These are phyloP conservation scores for Digitonthophagus gazella DNA, from an alignment of 2,888 invertebrate genomes.

Conservation along the genomic window DNA sequence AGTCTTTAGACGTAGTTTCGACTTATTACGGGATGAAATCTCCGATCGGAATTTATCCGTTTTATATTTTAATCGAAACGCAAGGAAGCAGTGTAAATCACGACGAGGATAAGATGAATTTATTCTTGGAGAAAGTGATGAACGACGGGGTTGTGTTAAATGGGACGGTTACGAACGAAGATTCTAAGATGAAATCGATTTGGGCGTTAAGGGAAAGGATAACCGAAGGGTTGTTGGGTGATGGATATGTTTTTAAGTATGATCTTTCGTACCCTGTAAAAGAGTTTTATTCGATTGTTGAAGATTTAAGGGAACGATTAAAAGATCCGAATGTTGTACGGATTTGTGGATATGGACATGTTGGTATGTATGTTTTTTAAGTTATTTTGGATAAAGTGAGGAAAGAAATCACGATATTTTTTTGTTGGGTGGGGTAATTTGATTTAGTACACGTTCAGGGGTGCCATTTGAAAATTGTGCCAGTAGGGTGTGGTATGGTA, in stretches of 20 bases:
- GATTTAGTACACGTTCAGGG: neutral
- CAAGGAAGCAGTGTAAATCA: constrained; percentile 82
- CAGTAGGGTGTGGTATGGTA: neutral
- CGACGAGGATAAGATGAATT: constrained; percentile 82
- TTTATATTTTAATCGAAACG: constrained; percentile 85
- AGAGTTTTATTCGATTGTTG: constrained; percentile 82
- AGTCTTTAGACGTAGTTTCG: constrained; percentile 66
- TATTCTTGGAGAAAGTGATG: constrained; percentile 75
- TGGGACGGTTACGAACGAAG: constrained; percentile 84
- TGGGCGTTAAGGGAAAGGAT: constrained; percentile 89
- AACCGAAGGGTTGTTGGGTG: constrained; percentile 69
- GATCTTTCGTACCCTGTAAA: constrained; percentile 87
- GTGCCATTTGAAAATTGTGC: constrained; percentile 12
- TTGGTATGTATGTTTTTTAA: constrained; percentile 62
- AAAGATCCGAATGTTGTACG: constrained; percentile 60
- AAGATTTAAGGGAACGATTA: constrained; percentile 65
- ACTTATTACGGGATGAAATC: constrained; percentile 61
- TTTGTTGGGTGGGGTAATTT: neutral
- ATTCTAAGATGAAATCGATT: constrained; percentile 73
- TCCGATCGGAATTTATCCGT: constrained; percentile 67
- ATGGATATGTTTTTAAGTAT: constrained; percentile 93
- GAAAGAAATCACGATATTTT: neutral
- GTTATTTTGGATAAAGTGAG: neutral
- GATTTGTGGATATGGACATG: constrained; percentile 89
- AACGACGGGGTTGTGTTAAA: constrained; percentile 69